Evolutionary conservation across 2,113 vertebrate genomes (phyloP), one percentile per base, ranked within the genome.

Genomic region (Sceloporus tristichus): DNA sequence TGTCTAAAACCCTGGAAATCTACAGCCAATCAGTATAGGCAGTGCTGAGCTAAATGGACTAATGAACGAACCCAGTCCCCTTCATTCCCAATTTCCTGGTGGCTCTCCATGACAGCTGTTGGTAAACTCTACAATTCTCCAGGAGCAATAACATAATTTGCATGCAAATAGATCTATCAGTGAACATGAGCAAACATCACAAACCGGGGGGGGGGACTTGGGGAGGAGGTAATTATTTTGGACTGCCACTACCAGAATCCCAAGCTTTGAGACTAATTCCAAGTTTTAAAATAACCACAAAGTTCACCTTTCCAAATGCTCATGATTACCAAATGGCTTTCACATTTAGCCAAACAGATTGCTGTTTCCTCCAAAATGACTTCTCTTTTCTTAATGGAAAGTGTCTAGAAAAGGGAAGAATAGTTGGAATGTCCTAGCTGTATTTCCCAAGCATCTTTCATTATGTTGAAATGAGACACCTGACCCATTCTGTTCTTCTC

Each of bases 381-480:
- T 79, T 29, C 62, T 66, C 40, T 10, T 65, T 23, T 54, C 42
- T 29, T 38, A 79, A 56, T 71, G 23, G 4, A 80, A 87, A 29
- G 14, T 25, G 23, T 18, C 16, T 40, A 68, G 66, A 19, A 56
- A 19, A 84, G 42, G 82, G 70, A 84, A 29, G 27, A n/a, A 21
- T 34, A 54, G 68, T 54, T 84, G 68, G 42, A 34, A n/a, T 34
- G 82, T 42, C 29, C 82, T 54, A 21, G 53, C 19, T 5, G 48
- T 84, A 54, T 54, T 42, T 13, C 53, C 16, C 66, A 34, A 71
- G 53, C 0, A 34, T 70, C 84, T 34, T 83, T 48, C 62, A 8
- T 66, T 88, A 14, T 40, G 66, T 89, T 93, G 93, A 88, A 87
- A 70, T 34, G 71, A 73, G 66, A 76, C 78, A 88, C 71, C 85